Base-by-base conservation (phyloP, 2,888 invertebrate species). In the Hoplodrina ambigua region DNA sequence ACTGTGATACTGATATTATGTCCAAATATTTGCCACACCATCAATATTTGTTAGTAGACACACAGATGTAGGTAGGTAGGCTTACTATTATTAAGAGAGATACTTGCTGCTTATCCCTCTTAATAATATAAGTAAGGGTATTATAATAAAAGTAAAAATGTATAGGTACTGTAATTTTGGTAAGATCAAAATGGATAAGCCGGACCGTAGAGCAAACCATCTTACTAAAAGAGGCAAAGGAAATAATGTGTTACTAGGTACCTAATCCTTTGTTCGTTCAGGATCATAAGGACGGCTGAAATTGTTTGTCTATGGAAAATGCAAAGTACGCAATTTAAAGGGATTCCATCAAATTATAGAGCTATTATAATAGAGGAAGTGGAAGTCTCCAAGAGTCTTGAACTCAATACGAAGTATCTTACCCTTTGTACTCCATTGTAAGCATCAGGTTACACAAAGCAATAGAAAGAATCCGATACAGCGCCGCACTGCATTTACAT, bases 1-100 rank as follows among this genome's bases (percentile, higher is more conserved):
- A n/a, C n/a, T n/a, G n/a, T n/a, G 19, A n/a, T n/a, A 25, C 11
- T 44, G 53, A 33, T 67, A 58, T 41, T 54, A 15, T 33, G 46
- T 17, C 30, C 50, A 72, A 78, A 78, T 72, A 73, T 62, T 67
- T 56, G 46, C 17, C 25, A 17, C 4, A 10, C 37, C 37, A 5
- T 54, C 44, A 52, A 62, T 20, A 56, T 66, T 62, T 62, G 63
- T 62, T 46, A 49, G 30, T 7, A 15, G 19, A 20, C 19, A 56
- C 17, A 46, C 46, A 46, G 46, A 46, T 46, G 46, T 46, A 46
- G 17, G 15, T 46, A 46, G n/a, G n/a, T n/a, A n/a, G 25, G 25
- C 25, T 25, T 25, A 25, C 25, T 25, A 25, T 25, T 25, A 25
- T 25, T 25, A 25, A 25, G 25, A 25, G 25, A 2, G 15, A 6